Evolutionary conservation across 2,113 vertebrate genomes (phyloP).

Genomic region (Calyptomena viridis): DNA sequence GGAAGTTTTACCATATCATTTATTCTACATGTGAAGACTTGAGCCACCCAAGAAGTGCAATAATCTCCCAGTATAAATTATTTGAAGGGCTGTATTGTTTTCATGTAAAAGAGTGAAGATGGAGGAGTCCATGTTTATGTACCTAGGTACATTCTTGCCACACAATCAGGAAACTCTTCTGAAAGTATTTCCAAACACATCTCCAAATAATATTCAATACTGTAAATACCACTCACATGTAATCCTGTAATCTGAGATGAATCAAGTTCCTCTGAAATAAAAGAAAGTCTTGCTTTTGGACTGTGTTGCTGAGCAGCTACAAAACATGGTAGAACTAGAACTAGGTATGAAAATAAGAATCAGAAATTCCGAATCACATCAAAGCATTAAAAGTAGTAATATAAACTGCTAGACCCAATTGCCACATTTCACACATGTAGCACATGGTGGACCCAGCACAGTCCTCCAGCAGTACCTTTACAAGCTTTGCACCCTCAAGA

Average conservation of each 20-base stretch:
- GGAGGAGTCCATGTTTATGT: neutral
- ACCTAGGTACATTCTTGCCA: neutral
- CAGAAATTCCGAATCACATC: neutral
- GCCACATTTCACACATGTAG: neutral
- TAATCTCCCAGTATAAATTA: neutral
- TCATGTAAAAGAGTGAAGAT: neutral
- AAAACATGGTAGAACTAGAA: neutral
- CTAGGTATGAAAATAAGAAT: neutral
- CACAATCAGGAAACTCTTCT: slow-evolving; percentile 1
- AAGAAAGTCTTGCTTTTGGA: neutral
- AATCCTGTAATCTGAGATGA: neutral
- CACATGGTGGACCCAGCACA: neutral
- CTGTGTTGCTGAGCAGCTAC: neutral
- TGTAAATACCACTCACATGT: neutral
- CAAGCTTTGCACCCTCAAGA: neutral
- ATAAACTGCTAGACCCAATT: neutral
- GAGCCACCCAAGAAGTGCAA: slow-evolving; percentile 2
- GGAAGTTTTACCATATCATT: slow-evolving; percentile 3
- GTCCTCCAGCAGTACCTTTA: neutral
- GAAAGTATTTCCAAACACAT: neutral
- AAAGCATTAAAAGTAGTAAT: neutral
- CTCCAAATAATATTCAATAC: neutral
- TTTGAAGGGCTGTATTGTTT: neutral
- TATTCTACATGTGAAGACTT: neutral
- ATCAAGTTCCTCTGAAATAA: neutral